Evolutionary conservation across 1,140 invertebrate genomes (phyloP).

Genomic region (Ptiloglossa arizonensis): DNA sequence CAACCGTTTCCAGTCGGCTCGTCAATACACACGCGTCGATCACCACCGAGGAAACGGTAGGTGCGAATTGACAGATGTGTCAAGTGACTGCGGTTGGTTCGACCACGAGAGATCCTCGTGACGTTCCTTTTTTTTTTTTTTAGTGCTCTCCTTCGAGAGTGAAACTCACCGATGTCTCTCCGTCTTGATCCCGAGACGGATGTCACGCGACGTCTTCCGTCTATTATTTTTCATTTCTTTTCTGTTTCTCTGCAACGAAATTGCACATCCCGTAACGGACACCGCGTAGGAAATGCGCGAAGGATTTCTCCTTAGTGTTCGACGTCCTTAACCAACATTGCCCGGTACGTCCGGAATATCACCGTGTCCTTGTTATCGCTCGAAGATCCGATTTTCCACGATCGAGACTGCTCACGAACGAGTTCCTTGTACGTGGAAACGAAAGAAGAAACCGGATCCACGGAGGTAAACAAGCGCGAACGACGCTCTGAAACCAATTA

Average conservation of each 20-base stretch:
- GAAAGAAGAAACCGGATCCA: no score
- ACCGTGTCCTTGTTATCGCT: background rate
- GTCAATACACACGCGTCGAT: no score
- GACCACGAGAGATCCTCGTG: background rate
- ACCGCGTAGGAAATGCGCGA: conserved; percentile 27
- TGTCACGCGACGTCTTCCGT: background rate
- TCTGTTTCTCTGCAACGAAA: background rate
- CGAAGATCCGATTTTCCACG: background rate
- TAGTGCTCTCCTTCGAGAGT: background rate
- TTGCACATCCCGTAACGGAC: background rate
- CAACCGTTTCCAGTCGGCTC: no score
- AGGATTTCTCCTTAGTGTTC: background rate
- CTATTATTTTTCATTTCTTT: no score
- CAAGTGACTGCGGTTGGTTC: background rate
- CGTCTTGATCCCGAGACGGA: background rate
- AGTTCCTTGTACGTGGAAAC: no score
- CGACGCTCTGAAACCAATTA: no score
- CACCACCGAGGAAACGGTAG: background rate
- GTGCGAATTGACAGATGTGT: background rate
- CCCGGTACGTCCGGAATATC: background rate
- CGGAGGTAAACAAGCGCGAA: no score
- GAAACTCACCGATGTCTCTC: background rate
- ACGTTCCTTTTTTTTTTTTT: no score
- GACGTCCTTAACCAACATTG: background rate
- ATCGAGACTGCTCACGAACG: background rate